Conservation (phyloP, 2,888 invertebrate genomes). For the Drosophila subsilvestris region DNA sequence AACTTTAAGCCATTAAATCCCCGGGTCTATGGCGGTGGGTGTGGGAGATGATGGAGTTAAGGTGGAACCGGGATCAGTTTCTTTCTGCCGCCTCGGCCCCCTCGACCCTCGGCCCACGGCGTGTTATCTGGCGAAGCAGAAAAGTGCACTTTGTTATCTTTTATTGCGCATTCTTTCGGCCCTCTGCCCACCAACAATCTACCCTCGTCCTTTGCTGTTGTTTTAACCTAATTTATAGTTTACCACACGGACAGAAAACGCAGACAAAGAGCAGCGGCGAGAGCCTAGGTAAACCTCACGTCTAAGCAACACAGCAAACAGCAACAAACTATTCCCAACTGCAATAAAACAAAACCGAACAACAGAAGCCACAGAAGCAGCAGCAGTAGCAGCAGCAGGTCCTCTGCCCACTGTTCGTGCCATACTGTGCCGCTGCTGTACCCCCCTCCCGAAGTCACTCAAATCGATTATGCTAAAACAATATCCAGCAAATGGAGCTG, state of each 20-base stretch:
- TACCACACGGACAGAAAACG: slow-evolving; percentile 44
- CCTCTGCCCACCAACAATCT: slow-evolving; percentile 13
- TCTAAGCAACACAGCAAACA: slow-evolving; percentile 46
- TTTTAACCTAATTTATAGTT: slow-evolving; percentile 80
- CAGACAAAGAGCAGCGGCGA: slow-evolving; percentile 14
- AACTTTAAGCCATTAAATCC: slow-evolving; percentile 74
- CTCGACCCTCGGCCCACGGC: slow-evolving; percentile 1
- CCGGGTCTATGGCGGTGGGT: slow-evolving; percentile 32
- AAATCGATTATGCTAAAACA: slow-evolving; percentile 83
- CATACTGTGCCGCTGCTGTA: background rate
- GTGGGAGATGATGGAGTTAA: slow-evolving; percentile 8
- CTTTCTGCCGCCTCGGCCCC: slow-evolving; percentile 18
- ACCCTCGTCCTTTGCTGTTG: slow-evolving; percentile 46
- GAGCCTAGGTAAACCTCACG: slow-evolving; percentile 61
- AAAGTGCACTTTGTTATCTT: slow-evolving; percentile 81
- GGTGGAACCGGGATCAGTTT: slow-evolving; percentile 18
- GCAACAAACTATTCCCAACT: slow-evolving; percentile 64
- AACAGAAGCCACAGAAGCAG: slow-evolving; percentile 15
- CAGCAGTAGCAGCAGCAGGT: background rate
- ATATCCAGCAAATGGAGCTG: slow-evolving; percentile 75
- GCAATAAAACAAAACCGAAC: slow-evolving; percentile 76
- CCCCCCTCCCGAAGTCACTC: slow-evolving; percentile 59
- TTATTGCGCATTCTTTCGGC: slow-evolving; percentile 75
- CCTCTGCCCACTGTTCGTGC: background rate
- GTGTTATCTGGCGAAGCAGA: slow-evolving; percentile 69